phyloP scores from a whole-genome alignment of 2,797 vertebrate genomes.

The Alauda arvensis region DNA sequence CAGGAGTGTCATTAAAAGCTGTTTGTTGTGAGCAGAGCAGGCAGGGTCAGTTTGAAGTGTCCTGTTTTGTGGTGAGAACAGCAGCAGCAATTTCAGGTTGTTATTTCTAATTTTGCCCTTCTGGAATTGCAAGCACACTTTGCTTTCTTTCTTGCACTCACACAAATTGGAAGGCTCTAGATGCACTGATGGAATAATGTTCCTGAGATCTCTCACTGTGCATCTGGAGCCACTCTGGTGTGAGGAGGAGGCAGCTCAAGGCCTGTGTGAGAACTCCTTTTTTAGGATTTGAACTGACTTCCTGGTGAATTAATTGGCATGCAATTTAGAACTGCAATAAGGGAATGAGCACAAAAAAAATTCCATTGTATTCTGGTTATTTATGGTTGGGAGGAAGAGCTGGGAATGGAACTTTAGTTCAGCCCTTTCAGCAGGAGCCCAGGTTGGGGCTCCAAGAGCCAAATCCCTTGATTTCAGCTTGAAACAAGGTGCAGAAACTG shows the following conservation, averaged over 20 bases:
- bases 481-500: background rate
- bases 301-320: background rate
- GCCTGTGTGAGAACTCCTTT: background rate
- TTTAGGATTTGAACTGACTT: background rate
- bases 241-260: slow-evolving; percentile 1
- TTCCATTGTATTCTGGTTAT: background rate
- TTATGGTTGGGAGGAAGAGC: background rate
- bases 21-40: background rate
- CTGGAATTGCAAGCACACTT: background rate
- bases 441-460: background rate
- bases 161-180: background rate
- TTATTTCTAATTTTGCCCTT: slow-evolving; percentile 31
- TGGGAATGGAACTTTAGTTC: background rate
- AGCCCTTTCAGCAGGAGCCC: background rate
- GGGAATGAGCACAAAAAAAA: background rate
- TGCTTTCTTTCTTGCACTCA: background rate
- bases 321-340: background rate
- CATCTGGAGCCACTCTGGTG: background rate
- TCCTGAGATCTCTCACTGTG: background rate
- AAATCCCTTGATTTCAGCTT: background rate
- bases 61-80: background rate
- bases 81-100: background rate
- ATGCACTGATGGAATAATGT: background rate
- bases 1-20: background rate
- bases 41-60: background rate